Conservation (phyloP, 2,797 vertebrate species). For the Poeciliopsis presidionis region DNA sequence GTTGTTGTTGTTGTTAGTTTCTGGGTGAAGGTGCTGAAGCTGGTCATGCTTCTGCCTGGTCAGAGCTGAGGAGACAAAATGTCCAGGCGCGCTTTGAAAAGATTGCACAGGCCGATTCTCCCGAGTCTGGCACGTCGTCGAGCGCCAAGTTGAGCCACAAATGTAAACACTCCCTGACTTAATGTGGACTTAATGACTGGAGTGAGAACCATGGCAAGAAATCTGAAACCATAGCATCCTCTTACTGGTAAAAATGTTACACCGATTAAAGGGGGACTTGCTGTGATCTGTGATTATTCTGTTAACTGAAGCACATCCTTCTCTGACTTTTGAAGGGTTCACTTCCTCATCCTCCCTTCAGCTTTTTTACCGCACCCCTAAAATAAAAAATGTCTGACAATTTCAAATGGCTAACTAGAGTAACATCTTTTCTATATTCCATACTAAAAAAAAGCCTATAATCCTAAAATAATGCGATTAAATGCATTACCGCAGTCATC, state of each 20-base stretch:
- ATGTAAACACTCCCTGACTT: background rate
- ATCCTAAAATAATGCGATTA: background rate
- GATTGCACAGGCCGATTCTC: background rate
- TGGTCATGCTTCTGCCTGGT: background rate
- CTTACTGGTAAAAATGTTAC: background rate
- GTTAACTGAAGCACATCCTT: background rate
- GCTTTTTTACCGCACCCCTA: background rate
- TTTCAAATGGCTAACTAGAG: background rate
- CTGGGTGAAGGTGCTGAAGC: background rate
- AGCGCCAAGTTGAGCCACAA: background rate
- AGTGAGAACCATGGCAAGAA: background rate
- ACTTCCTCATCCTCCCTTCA: background rate
- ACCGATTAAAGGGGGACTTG: background rate
- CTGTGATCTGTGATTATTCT: constrained; percentile 1
- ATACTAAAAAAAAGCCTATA: background rate
- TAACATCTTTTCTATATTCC: background rate
- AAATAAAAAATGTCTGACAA: background rate
- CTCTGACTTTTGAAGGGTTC: background rate
- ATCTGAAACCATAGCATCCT: background rate
- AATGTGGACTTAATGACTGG: background rate
- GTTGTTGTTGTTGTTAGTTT: background rate
- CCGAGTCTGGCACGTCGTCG: background rate
- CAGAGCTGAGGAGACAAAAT: background rate
- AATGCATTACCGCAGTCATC: background rate
- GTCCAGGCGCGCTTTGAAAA: background rate